Base-by-base conservation (phyloP, 1,140 invertebrate species). In the Ceratitis capitata region DNA sequence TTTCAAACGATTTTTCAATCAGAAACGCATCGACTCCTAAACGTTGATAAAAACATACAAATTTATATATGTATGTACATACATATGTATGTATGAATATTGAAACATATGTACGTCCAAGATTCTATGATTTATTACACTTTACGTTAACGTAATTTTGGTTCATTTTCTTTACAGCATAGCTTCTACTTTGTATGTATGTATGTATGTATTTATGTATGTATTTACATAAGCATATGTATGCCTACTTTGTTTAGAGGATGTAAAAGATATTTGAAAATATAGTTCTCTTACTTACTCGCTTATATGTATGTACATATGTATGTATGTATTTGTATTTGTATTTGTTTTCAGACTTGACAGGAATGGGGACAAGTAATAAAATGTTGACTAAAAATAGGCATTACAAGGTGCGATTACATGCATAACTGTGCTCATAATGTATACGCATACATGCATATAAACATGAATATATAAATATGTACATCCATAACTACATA, bases 341-440 rank as follows among this genome's bases (percentile, higher is more conserved):
- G n/a, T 45, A 78, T 78, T 23, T 78, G 16, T 45, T 39, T 12
- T 42, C 35, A 74, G 35, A 74, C 35, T n/a, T 78, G 39, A n/a
- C n/a, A 78, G 32, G 23, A 78, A 78, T 78, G 69, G 69, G 69
- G 69, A 78, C 69, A 78, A 78, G 69, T 78, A 42, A 78, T 78
- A 78, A 78, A 78, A 78, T 19, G 3, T 45, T 45, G 19, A 19
- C 2, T n/a, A 45, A 78, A 78, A 78, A 78, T 45, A 45, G 45
- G 69, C 69, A 74, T 12, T 42, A 47, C 69, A 42, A 78, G 69
- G 69, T 78, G 39, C 26, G 39, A 45, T 78, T 78, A 78, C 69
- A 45, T 26, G 3, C 26, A 16, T 29, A 64, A 29, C n/a, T n/a
- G n/a, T n/a, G n/a, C n/a, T n/a, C n/a, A n/a, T n/a, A n/a, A n/a